A percentile compares a stretch with the other conserved stretches of the same genome.
Evolutionary conservation across 35 echinoderm and acorn worm genomes (phyloP).

Genomic region (Heliocidaris tuberculata): DNA sequence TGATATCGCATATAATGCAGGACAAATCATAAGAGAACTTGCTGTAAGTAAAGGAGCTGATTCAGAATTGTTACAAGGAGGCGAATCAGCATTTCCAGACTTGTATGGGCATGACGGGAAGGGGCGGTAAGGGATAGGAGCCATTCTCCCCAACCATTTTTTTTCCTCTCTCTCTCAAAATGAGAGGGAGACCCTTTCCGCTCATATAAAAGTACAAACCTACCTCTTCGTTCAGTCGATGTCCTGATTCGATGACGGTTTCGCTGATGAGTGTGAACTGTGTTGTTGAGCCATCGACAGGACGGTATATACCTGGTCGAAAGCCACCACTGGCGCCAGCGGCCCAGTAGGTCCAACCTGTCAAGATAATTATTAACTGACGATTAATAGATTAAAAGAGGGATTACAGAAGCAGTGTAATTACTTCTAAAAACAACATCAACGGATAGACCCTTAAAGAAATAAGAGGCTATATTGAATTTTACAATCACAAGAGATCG

Average conservation of each 20-base stretch:
- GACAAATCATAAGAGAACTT: too few species aligned
- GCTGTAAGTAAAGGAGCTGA: too few species aligned
- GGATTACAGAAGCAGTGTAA: not conserved
- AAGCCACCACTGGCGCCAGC: constrained; percentile 55
- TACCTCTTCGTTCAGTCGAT: constrained; percentile 51
- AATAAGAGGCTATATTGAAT: not conserved
- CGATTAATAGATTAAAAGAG: too few species aligned
- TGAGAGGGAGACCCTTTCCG: too few species aligned
- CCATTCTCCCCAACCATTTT: too few species aligned
- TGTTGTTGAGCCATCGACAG: constrained; percentile 21
- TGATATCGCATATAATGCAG: too few species aligned
- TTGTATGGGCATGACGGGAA: not conserved
- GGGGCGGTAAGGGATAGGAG: too few species aligned
- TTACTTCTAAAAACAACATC: not conserved
- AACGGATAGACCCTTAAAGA: not conserved
- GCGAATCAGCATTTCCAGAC: too few species aligned
- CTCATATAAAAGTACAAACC: not conserved
- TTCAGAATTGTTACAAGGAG: too few species aligned
- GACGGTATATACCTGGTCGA: constrained; percentile 70
- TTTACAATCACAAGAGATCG: not conserved
- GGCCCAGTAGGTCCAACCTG: constrained; percentile 77
- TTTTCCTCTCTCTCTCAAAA: too few species aligned
- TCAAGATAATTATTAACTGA: too few species aligned
- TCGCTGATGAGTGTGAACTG: constrained; percentile 70
- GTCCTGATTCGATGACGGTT: constrained; percentile 54